phyloP scores from a whole-genome alignment of 2,888 invertebrate genomes.

The Smittia aterrima region DNA sequence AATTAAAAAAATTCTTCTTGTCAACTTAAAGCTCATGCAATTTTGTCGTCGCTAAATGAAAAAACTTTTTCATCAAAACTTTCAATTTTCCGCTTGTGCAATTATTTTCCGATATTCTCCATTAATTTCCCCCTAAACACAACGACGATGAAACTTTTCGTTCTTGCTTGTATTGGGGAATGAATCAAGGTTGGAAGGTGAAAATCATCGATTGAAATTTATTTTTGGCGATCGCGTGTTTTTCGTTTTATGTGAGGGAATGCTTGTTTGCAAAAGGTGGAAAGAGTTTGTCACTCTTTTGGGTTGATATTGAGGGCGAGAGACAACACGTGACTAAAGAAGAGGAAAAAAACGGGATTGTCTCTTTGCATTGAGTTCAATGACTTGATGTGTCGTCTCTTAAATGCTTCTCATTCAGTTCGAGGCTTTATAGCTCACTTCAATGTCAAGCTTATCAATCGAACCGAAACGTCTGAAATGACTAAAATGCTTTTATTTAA shows the following conservation, averaged over 20 bases:
- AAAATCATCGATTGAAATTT: conserved; percentile 5
- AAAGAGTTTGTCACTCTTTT: no score
- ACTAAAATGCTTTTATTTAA: no score
- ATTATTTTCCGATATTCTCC: neutral
- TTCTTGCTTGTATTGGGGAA: neutral
- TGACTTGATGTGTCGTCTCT: neutral
- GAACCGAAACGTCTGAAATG: no score
- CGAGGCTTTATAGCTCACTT: no score
- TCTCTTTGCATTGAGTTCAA: neutral
- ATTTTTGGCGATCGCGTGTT: neutral
- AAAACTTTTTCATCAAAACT: neutral
- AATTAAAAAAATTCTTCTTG: neutral
- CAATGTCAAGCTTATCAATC: no score
- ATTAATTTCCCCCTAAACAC: neutral
- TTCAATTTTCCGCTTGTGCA: neutral
- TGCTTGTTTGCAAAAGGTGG: no score
- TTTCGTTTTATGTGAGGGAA: neutral
- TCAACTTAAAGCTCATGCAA: neutral
- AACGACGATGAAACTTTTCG: neutral
- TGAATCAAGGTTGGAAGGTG: neutral
- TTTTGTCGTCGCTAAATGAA: neutral
- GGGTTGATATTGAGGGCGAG: no score
- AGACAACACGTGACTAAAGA: no score
- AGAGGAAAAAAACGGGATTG: no score
- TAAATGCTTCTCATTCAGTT: neutral